Base-by-base conservation (phyloP, 2,797 vertebrate species). In the Sebastes hopkinsi region DNA sequence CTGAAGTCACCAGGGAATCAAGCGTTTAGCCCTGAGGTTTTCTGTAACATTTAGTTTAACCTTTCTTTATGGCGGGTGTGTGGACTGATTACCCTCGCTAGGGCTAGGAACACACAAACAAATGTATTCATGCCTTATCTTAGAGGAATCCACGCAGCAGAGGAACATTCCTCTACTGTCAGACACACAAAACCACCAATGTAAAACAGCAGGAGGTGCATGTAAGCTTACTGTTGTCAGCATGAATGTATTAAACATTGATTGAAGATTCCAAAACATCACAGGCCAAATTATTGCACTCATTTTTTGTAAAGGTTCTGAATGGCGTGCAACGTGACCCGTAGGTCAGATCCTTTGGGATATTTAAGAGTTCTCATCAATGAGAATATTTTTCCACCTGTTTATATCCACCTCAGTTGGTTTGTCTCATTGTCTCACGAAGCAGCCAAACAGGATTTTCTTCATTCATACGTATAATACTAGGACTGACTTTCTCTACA, bases 31-130 rank as follows among this genome's bases (percentile, higher is more conserved):
- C 83, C 64, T 13, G 14, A 82, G 83, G 79, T 82, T 79, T 80
- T 25, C 62, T 32, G 11, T 46, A 77, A 72, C 85, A 74, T 88
- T 85, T 84, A 42, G 75, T 82, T 88, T 81, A 85, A 85, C 75
- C 85, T 86, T 89, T 81, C 61, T 80, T 61, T 55, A 42, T 69
- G 12, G 62, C 3, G 36, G 60, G 64, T 60, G 79, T 66, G 60
- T 70, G 60, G 58, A 77, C 79, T 9, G 9, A 74, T 77, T 80
- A 71, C 46, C 50, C 79, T 80, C 42, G 32, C 20, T n/a, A 1
- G 6, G 36, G 50, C 25, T 66, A 20, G 29, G 58, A 76, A 59
- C 22, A 78, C 60, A 73, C 67, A 66, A 22, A 77, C 25, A 65
- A 55, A 65, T 68, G 71, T 8, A 54, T 79, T 70, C 22, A 10